A percentile compares a stretch with the other conserved stretches of the same genome.
Evolutionary conservation across 1,140 invertebrate species (phyloP).

Genomic region (Apolygus lucorum): DNA sequence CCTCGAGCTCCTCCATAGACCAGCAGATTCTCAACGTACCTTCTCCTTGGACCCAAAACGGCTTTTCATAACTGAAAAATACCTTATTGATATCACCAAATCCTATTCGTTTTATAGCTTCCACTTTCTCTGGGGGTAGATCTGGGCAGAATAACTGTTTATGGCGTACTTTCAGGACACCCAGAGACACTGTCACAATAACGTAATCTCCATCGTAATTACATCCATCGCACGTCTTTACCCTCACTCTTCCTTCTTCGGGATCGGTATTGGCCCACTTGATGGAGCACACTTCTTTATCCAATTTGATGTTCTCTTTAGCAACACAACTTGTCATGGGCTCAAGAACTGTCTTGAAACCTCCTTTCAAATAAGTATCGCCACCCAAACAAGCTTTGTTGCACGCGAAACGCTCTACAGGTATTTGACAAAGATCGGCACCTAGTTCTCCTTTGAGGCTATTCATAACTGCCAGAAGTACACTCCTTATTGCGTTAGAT

Average conservation of each 20-base stretch:
- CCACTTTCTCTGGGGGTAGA: constrained; percentile 60
- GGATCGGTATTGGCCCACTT: constrained; percentile 44
- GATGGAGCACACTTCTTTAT: constrained; percentile 52
- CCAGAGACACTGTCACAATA: constrained; percentile 70
- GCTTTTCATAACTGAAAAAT: constrained; percentile 68
- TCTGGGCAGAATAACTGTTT: constrained; percentile 64
- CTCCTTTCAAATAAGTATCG: constrained; percentile 50
- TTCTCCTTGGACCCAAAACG: constrained; percentile 58
- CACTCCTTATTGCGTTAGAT: not conserved
- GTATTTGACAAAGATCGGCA: constrained; percentile 27
- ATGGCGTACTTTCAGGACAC: constrained; percentile 68
- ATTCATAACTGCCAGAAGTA: constrained; percentile 2
- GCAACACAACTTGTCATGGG: constrained; percentile 51
- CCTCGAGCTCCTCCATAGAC: constrained; percentile 42
- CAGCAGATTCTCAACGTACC: constrained; percentile 48
- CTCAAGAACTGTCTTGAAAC: constrained; percentile 53
- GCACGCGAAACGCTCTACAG: not conserved
- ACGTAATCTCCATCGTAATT: constrained; percentile 67
- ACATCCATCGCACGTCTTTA: constrained; percentile 45
- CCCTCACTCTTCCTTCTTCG: constrained; percentile 34
- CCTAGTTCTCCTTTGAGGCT: constrained; percentile 21
- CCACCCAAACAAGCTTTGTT: constrained; percentile 41
- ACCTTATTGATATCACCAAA: constrained; percentile 66
- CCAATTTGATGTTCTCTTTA: constrained; percentile 46
- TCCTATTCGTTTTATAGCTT: constrained; percentile 61